phyloP scores from a whole-genome alignment of 2,797 vertebrate genomes.

The Xerus rutilus region DNA sequence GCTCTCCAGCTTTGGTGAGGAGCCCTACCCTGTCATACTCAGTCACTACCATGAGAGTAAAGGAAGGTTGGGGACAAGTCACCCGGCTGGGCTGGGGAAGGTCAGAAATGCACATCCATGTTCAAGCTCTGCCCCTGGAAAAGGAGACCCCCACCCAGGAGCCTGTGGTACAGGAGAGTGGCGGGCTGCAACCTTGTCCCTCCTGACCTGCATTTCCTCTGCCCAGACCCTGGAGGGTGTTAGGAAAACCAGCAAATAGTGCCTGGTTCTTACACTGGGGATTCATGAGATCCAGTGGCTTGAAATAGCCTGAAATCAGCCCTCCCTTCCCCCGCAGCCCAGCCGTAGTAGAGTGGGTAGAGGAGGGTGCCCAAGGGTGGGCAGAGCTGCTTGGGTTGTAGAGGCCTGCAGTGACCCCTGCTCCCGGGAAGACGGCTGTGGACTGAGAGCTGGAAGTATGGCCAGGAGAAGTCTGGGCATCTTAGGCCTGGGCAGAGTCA shows the following conservation, averaged over 20 bases:
- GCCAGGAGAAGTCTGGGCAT: neutral
- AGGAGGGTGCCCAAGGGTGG: neutral
- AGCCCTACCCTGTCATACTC: neutral
- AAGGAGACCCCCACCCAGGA: neutral
- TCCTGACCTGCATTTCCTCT: conserved; percentile 79
- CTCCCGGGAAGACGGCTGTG: neutral
- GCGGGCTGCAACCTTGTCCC: neutral
- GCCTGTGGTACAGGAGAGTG: neutral
- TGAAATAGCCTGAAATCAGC: conserved; percentile 59
- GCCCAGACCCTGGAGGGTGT: conserved; percentile 58
- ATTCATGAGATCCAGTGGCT: conserved; percentile 42
- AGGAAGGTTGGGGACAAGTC: neutral
- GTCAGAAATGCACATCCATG: accelerated
- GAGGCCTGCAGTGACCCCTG: accelerated
- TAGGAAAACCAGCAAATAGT: conserved; percentile 74
- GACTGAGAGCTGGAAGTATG: accelerated
- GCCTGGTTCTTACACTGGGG: conserved; percentile 31
- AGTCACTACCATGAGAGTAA: neutral
- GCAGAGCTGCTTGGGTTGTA: neutral
- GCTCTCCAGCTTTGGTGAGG: neutral
- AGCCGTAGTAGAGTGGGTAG: neutral
- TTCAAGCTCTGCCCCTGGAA: neutral
- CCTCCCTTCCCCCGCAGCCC: neutral
- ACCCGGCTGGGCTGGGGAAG: neutral
- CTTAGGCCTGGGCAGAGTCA: neutral